Percentiles rank a stretch among this genome's conserved stretches.
These are phyloP conservation scores for Dasyprocta punctata DNA, from an alignment of 2,113 vertebrate species.

Conservation along the genomic window DNA sequence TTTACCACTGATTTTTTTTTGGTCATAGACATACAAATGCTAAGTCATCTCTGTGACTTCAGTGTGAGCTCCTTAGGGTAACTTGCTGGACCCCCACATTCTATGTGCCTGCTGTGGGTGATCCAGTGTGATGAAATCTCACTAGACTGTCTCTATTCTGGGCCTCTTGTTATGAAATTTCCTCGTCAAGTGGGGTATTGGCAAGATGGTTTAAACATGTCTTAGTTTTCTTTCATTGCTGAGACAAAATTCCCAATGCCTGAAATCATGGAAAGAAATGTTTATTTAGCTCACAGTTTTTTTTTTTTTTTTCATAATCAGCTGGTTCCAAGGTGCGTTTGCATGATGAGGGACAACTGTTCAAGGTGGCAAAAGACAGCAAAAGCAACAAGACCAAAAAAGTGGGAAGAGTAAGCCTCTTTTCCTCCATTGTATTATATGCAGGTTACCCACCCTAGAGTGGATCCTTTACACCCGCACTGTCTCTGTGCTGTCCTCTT, in stretches of 20 bases:
- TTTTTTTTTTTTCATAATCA: neutral
- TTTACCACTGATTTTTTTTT: neutral
- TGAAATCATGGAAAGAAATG: neutral
- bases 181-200: neutral
- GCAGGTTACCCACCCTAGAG: neutral
- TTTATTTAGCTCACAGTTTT: neutral
- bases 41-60: neutral
- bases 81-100: neutral
- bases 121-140: neutral
- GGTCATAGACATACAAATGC: neutral
- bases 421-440: neutral
- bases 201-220: neutral
- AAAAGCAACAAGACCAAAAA: neutral
- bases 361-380: neutral
- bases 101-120: neutral
- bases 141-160: neutral
- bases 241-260: neutral
- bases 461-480: neutral
- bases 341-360: neutral
- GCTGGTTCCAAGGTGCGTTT: rapidly evolving
- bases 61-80: neutral
- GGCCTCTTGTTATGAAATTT: neutral
- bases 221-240: neutral
- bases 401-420: neutral
- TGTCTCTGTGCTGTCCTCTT: neutral